Conservation (phyloP, 1,140 invertebrate genomes). For the Drosophila quadrilineata region DNA sequence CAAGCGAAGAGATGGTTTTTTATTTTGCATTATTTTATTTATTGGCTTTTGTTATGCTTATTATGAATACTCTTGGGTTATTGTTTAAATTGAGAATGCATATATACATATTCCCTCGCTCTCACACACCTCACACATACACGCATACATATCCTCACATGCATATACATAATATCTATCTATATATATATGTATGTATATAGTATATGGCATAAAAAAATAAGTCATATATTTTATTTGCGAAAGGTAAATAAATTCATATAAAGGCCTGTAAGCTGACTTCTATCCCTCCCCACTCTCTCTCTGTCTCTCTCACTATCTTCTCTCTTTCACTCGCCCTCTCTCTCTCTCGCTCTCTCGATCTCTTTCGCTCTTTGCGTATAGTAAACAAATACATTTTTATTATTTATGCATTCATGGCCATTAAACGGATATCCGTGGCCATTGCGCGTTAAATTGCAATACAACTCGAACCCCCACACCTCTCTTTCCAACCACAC, state of each 20-base stretch:
- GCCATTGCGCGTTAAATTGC: constrained; percentile 74
- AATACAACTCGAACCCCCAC: constrained; percentile 30
- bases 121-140: no score
- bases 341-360: no score
- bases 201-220: constrained; percentile 4
- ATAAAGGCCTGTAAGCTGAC: constrained; percentile 55
- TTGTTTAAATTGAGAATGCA: constrained; percentile 79
- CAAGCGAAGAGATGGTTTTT: constrained; percentile 50
- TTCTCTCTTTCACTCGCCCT: no score
- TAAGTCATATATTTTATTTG: constrained; percentile 65
- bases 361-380: no score
- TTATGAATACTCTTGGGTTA: constrained; percentile 67
- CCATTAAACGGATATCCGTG: constrained; percentile 78
- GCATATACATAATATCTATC: no score
- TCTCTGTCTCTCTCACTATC: no score
- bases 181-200: no score
- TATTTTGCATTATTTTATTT: no score
- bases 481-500: no score
- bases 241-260: constrained; percentile 74
- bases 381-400: constrained; percentile 77
- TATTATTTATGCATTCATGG: constrained; percentile 79
- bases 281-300: no score
- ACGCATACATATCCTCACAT: no score
- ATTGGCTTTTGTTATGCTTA: constrained; percentile 60
- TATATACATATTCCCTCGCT: no score